Base-by-base conservation (phyloP, 2,888 invertebrate genomes). In the Lithophane socia region DNA sequence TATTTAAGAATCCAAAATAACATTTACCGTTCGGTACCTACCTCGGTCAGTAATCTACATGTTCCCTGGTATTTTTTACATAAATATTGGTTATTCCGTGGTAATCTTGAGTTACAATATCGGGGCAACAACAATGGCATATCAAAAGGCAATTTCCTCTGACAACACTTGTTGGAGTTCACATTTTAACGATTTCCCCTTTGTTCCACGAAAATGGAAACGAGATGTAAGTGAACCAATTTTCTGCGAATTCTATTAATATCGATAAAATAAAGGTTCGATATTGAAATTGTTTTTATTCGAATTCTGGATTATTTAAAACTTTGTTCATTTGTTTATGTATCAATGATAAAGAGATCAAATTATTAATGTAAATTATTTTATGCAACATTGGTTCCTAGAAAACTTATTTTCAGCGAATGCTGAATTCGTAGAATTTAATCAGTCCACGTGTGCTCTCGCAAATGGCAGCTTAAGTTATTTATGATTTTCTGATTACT, bases 121-220 rank as follows among this genome's bases (percentile, higher is more conserved):
- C 42, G 68, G 24, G 13, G 29, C 67, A 81, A 88, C 88, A 88
- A 87, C 84, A 89, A 88, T 86, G 79, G 80, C 76, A 79, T 83
- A 89, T 86, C 82, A 86, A 90, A 90, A 89, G 84, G 83, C 89
- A 89, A 90, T 90, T 90, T 87, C 86, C 88, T 80, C 73, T 75
- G 81, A 85, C 85, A 88, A 85, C 85, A 88, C 84, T 88, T 88
- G 81, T 83, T 80, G 42, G 83, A 78, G 79, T 84, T 88, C 80
- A 82, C 86, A 77, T 87, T 88, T 81, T 85, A 88, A 85, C 76
- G 77, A 82, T 85, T 83, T 85, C 79, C 77, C 49, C 66, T 76
- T 80, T 84, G 77, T 82, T 74, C 70, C 65, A 10, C 42, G 67
- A 58, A 44, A 58, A 29, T 70, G 24, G 52, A 73, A 75, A 75